A percentile compares a stretch with the other conserved stretches of the same genome.
phyloP scores from a whole-genome alignment of 2,888 invertebrate genomes.

The Neuroscelio doddi region DNA sequence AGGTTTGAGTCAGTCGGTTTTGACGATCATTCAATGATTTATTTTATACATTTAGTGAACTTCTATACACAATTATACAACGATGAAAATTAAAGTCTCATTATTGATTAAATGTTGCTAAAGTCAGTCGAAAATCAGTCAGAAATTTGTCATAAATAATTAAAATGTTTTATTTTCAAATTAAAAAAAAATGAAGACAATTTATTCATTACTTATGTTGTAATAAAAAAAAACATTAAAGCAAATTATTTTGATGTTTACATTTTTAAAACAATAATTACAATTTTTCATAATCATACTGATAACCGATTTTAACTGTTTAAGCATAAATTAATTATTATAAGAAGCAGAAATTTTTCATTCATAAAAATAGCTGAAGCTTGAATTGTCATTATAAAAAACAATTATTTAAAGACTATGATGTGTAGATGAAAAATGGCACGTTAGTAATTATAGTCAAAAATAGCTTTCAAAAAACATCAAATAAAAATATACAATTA shows the following conservation, averaged over 20 bases:
- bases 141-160: neutral
- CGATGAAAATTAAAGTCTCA: slow-evolving; percentile 67
- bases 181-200: no score
- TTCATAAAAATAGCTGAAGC: neutral
- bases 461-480: no score
- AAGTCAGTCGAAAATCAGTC: slow-evolving; percentile 1
- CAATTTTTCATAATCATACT: neutral
- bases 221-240: no score
- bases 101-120: slow-evolving; percentile 21
- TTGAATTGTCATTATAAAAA: neutral
- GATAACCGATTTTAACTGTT: neutral
- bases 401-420: neutral
- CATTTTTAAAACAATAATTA: no score
- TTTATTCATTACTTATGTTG: no score
- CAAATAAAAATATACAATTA: no score
- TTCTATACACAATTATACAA: slow-evolving; percentile 72
- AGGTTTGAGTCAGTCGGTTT: neutral
- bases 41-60: slow-evolving; percentile 70
- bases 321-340: neutral
- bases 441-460: no score
- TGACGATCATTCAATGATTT: slow-evolving; percentile 60
- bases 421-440: neutral
- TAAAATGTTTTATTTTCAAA: neutral
- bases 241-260: no score
- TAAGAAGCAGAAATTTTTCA: neutral